These are phyloP conservation scores for Archaeoteleia sp. DNA, from an alignment of 2,888 invertebrate genomes.

Conservation along the genomic window DNA sequence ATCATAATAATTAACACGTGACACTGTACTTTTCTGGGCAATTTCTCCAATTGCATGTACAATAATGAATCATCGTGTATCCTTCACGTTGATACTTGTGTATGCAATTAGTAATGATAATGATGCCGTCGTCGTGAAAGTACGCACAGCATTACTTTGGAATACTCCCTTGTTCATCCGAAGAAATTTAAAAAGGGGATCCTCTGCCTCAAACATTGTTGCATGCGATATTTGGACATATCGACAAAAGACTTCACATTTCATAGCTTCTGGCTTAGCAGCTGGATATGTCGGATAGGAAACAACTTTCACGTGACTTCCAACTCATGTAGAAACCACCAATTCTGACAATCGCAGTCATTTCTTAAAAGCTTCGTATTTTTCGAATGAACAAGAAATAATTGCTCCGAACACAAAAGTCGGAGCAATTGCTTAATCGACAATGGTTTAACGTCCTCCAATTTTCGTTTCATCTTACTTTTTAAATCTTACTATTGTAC, in stretches of 20 bases:
- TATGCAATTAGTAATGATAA: constrained; percentile 30
- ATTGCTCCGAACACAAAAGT: background rate
- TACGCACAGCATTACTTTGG: constrained; percentile 7
- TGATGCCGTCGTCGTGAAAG: constrained; percentile 46
- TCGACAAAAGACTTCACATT: constrained; percentile 9
- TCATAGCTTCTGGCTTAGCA: constrained; percentile 7
- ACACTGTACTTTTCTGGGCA: constrained; percentile 27
- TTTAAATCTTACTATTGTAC: no score
- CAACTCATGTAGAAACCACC: no score
- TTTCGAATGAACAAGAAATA: background rate
- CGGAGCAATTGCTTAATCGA: no score
- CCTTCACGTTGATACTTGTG: constrained; percentile 12
- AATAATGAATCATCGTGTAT: constrained; percentile 21
- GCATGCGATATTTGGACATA: constrained; percentile 23
- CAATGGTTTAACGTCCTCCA: no score
- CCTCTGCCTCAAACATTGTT: constrained; percentile 9
- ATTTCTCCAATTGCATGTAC: constrained; percentile 34
- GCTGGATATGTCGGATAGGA: constrained; percentile 14
- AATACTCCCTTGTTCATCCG: no score
- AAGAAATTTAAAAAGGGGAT: no score
- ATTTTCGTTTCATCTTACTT: no score
- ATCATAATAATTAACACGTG: constrained; percentile 20
- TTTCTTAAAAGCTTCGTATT: no score
- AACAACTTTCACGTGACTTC: constrained; percentile 21
- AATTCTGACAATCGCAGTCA: no score